Conservation (phyloP, 2,888 invertebrate genomes). For the Leptogaster cylindrica region DNA sequence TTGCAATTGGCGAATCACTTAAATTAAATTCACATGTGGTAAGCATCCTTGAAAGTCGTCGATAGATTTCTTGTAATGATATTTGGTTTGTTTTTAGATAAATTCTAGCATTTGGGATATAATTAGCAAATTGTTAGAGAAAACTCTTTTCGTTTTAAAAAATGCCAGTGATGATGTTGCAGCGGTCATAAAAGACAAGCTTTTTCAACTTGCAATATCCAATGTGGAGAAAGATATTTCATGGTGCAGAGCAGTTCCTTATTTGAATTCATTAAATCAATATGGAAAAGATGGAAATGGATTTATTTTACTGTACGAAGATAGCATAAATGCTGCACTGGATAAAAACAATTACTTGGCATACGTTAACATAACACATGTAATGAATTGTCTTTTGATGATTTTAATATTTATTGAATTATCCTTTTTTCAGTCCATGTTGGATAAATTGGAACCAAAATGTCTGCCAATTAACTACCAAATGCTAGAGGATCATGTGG, state of each 20-base stretch:
- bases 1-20: constrained; percentile 52
- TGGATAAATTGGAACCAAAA: constrained; percentile 53
- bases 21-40: constrained; percentile 47
- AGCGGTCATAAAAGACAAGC: constrained; percentile 52
- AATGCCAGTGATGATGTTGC: constrained; percentile 52
- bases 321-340: constrained; percentile 52
- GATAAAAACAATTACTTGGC: constrained; percentile 50
- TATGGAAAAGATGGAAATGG: constrained; percentile 57
- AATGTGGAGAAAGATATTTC: constrained; percentile 50
- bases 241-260: constrained; percentile 52
- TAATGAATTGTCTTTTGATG: constrained; percentile 42
- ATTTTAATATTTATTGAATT: too few species aligned
- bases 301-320: constrained; percentile 54
- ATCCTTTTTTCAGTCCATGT: constrained; percentile 52
- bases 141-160: constrained; percentile 52
- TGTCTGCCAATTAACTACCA: constrained; percentile 22
- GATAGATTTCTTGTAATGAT: background rate
- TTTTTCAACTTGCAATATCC: constrained; percentile 52
- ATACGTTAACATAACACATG: constrained; percentile 56
- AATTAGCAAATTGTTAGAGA: constrained; percentile 53
- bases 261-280: constrained; percentile 51
- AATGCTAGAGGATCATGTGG: constrained; percentile 19
- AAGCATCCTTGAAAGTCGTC: constrained; percentile 11
- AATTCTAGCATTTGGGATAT: constrained; percentile 47
- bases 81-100: constrained; percentile 38